phyloP scores from a whole-genome alignment of 1,140 invertebrate genomes.

The Drosophila cardini region DNA sequence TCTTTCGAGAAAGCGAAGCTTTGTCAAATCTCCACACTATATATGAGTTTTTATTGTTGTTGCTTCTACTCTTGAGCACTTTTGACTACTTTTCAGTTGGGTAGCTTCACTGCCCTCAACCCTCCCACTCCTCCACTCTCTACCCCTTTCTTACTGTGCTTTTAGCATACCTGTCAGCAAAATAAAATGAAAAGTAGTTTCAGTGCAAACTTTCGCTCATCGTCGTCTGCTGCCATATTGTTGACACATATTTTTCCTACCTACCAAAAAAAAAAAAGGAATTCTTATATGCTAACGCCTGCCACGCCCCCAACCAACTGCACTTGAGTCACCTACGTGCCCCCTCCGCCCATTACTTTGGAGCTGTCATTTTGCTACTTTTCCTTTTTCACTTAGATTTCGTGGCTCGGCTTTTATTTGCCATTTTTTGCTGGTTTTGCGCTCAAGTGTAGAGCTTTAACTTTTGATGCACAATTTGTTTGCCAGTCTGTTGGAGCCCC shows the following conservation, averaged over 20 bases:
- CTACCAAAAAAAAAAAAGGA: constrained; percentile 21
- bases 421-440: constrained; percentile 53
- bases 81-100: constrained; percentile 52
- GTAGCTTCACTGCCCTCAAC: constrained; percentile 9
- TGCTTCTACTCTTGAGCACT: constrained; percentile 36
- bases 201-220: constrained; percentile 77
- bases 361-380: constrained; percentile 46
- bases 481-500: constrained; percentile 21
- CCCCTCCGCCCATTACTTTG: constrained; percentile 62
- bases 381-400: constrained; percentile 43
- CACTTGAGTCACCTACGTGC: constrained; percentile 33
- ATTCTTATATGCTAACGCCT: constrained; percentile 52
- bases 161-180: constrained; percentile 80
- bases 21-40: constrained; percentile 44
- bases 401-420: constrained; percentile 54
- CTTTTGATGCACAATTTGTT: constrained; percentile 72
- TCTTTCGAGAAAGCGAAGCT: constrained; percentile 1
- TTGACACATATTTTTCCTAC: constrained; percentile 76
- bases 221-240: constrained; percentile 58
- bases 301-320: constrained; percentile 53
- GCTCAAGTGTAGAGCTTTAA: constrained; percentile 60
- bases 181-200: constrained; percentile 83
- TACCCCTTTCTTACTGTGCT: constrained; percentile 59
- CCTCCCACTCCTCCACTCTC: neutral
- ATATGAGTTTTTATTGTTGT: constrained; percentile 18